Percentiles rank a stretch among this genome's conserved stretches.
Conservation (phyloP, 2,797 vertebrate species). For the Alosa sapidissima region DNA sequence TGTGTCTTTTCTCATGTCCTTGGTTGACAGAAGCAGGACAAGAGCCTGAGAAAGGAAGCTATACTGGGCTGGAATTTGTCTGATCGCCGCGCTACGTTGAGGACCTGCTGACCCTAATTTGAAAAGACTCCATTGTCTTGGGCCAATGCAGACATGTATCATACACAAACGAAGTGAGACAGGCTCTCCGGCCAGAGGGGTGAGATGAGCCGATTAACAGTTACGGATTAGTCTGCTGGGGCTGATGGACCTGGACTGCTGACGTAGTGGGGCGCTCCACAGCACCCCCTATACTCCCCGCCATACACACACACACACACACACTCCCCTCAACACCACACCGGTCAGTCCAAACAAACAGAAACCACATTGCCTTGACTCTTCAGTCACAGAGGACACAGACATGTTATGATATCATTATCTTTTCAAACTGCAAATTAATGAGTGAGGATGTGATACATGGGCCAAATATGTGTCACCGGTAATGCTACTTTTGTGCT, state of each 20-base stretch:
- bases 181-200: slow-evolving; percentile 58
- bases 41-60: slow-evolving; percentile 50
- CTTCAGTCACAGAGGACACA: slow-evolving; percentile 16
- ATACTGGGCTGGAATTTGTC: slow-evolving; percentile 50
- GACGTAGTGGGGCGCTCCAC: neutral
- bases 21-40: slow-evolving; percentile 39
- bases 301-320: neutral
- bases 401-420: slow-evolving; percentile 17
- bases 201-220: slow-evolving; percentile 69
- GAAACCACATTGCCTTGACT: slow-evolving; percentile 23
- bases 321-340: neutral
- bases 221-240: slow-evolving; percentile 65
- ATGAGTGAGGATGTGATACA: neutral
- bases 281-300: neutral
- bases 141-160: slow-evolving; percentile 60
- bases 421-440: neutral
- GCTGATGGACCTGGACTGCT: slow-evolving; percentile 32
- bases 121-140: slow-evolving; percentile 69
- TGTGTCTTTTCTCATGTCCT: slow-evolving; percentile 12
- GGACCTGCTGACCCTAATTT: slow-evolving; percentile 66
- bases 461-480: neutral
- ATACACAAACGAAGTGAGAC: slow-evolving; percentile 67
- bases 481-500: neutral
- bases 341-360: slow-evolving; percentile 41
- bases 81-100: slow-evolving; percentile 37